Base-by-base conservation (phyloP, 2,113 vertebrate genomes). In the Geothlypis trichas region DNA sequence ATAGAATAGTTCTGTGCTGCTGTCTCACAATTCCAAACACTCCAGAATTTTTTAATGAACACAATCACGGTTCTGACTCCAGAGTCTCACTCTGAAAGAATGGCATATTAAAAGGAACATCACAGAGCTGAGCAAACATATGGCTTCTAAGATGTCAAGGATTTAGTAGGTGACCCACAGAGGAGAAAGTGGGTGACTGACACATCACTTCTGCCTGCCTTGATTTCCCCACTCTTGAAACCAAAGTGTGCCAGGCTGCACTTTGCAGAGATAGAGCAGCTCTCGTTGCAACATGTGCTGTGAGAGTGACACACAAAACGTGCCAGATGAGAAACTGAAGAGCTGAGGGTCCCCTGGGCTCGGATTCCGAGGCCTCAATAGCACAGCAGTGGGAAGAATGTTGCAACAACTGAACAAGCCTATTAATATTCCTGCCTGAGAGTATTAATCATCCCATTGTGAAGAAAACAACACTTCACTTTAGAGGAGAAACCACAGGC, bases 381-480 rank as follows among this genome's bases (percentile, higher is more conserved):
- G 91, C 92, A 68, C 90, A 93, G 79, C 87, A 90, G 85, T 69
- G 90, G 93, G 95, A 90, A 94, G 95, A 96, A 94, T 94, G 81
- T 81, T 94, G 75, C 95, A 87, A 84, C 92, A 91, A 93, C 59
- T 71, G 55, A 95, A 92, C 84, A 90, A 93, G 80, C 57, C 89
- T 94, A 96, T 95, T 89, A 89, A 91, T 95, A 89, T 92, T 95
- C 89, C 76, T 59, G 86, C 95, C 76, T 80, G 91, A 74, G 80
- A 27, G n/a, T 92, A 95, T 97, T 97, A 96, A 97, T 97, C 96
- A 96, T 84, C 85, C 93, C 87, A 93, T 94, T 97, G 97, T 92
- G 95, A 95, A 89, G 95, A 94, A 90, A 92, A 96, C 93, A 96
- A 96, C 93, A 95, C 85, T 95, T 94, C 92, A 81, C 89, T 97